Base-by-base conservation (phyloP, 2,113 vertebrate species). In the Macrotus californicus region DNA sequence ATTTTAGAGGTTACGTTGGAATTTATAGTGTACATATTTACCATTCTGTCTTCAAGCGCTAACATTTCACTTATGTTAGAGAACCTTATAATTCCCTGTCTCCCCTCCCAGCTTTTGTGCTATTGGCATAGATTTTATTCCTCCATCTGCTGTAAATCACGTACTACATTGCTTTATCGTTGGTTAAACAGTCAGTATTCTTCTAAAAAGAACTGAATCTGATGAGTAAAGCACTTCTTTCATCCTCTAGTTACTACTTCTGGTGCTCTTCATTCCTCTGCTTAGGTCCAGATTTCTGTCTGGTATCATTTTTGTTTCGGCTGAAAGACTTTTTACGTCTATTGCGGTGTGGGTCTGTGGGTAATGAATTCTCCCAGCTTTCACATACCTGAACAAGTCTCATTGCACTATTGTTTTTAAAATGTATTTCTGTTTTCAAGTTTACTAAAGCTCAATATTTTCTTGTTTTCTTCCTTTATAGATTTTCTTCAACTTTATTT, bases 341-440 rank as follows among this genome's bases (percentile, higher is more conserved):
- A 64, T n/a, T 94, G 48, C 21, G 52, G 36, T 16, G 12, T 69
- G 67, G 41, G 8, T 75, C 84, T 92, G 31, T 34, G 31, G 10
- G 66, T 22, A 29, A 84, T 46, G 66, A 76, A 85, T 75, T 85
- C 59, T 48, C 94, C 22, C 69, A 70, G 84, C 26, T 76, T 81
- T 81, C 76, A 56, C n/a, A 21, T 76, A 48, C 46, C n/a, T 67
- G 73, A 76, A 72, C n/a, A 52, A 87, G 18, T 59, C 64, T 72
- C 48, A 41, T 89, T 84, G 79, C 41, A 79, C 77, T 64, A 56
- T 82, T 94, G 52, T 54, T 92, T 91, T 19, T 87, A 46, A 93
- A 90, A 87, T 66, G 81, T 56, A 24, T 87, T 83, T 91, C 87
- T 18, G 19, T 59, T 93, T 95, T 73, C 64, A 73, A 85, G 82